phyloP scores from a whole-genome alignment of 2,113 vertebrate species.

The Callithrix jacchus region DNA sequence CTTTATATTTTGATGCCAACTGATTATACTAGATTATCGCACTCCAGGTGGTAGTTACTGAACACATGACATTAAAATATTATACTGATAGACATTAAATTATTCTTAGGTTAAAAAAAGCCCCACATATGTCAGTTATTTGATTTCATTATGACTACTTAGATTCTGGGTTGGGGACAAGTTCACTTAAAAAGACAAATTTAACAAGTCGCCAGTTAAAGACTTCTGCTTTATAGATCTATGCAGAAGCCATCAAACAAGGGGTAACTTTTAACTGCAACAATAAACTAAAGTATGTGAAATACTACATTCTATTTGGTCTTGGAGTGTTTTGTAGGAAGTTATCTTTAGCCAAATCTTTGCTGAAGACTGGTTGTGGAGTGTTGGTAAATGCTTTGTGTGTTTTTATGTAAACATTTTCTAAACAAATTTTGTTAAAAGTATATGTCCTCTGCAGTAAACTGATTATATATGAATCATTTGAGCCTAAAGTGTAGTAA shows the following conservation, averaged over 20 bases:
- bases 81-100: not conserved
- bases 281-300: conserved; percentile 65
- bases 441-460: conserved; percentile 56
- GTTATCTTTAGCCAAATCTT: conserved; percentile 79
- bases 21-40: not conserved
- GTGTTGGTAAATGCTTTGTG: conserved; percentile 35
- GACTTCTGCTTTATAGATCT: not conserved
- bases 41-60: not conserved
- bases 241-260: not conserved
- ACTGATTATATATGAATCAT: conserved; percentile 35
- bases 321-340: conserved; percentile 36
- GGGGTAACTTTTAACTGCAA: not conserved
- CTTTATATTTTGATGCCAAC: not conserved
- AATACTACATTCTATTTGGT: not conserved
- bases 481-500: conserved; percentile 56
- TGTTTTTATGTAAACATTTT: conserved; percentile 69
- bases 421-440: conserved; percentile 50
- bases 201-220: conserved; percentile 5
- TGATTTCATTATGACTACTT: conserved; percentile 3
- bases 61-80: not conserved
- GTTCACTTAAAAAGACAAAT: not conserved
- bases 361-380: conserved; percentile 69
- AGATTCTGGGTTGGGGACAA: conserved; percentile 28
- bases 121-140: not conserved
- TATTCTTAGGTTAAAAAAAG: conserved; percentile 16